Evolutionary conservation across 2,888 invertebrate species (phyloP), one percentile per base, ranked within the genome.

Genomic region (Chrysolina americana): DNA sequence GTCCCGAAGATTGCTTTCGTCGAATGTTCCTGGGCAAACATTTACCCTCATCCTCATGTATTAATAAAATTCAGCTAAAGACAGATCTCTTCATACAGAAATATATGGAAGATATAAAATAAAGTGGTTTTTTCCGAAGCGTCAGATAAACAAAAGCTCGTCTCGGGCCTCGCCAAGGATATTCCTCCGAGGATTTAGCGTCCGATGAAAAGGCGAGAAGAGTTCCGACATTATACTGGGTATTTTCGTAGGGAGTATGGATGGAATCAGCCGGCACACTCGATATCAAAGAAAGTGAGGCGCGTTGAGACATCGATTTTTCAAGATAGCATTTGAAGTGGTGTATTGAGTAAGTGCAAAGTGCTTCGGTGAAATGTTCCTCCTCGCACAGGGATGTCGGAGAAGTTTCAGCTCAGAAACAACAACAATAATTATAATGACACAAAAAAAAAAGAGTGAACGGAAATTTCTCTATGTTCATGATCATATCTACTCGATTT

Each of bases 121-220:
- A 76, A 73, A 73, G 71, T 76, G 36, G 73, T 70, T 71, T 71
- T 76, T 72, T 76, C 73, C 65, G 69, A 56, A 65, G 68, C 64
- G 59, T 56, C 68, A 71, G 71, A 76, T 76, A 76, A 76, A 76
- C 76, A 73, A 76, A 76, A 73, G 76, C 73, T 73, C 64, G 71
- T 69, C 68, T 71, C 44, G 62, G 53, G 68, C 70, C 68, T 53
- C 68, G 70, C 73, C 62, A 17, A 63, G 59, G 68, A 66, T 69
- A 72, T 72, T 56, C 69, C 71, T 72, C 19, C 59, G n/a, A 72
- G 75, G 71, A 75, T 72, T 75, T 72, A 71, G 75, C 47, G 53
- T 65, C 47, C 47, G 69, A 71, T 71, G 71, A 75, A 69, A 75
- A 75, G 50, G 72, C 69, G 70, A 72, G 59, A 68, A 75, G 71